phyloP scores from a whole-genome alignment of 2,113 vertebrate genomes.

The Dasypus novemcinctus region DNA sequence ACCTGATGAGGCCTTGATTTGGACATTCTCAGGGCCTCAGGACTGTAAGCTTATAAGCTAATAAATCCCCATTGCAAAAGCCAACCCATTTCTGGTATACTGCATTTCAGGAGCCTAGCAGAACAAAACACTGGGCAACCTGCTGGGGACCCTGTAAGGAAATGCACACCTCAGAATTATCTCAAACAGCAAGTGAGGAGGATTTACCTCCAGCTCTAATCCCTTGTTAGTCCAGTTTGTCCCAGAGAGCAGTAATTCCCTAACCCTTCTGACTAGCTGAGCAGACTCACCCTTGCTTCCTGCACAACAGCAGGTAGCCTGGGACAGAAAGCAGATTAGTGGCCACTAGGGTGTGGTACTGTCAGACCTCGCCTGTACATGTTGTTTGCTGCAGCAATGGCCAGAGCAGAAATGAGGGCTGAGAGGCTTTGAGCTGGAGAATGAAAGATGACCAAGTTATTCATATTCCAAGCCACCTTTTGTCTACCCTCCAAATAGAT shows the following conservation, averaged over 20 bases:
- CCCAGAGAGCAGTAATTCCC: neutral
- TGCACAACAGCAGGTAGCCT: neutral
- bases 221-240: neutral
- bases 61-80: too few relatives aligned
- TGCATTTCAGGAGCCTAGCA: too few relatives aligned
- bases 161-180: neutral
- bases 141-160: neutral
- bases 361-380: neutral
- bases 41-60: too few relatives aligned
- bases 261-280: neutral
- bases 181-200: neutral
- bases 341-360: neutral
- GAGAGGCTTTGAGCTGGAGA: neutral
- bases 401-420: neutral
- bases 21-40: too few relatives aligned
- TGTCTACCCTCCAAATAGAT: neutral
- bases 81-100: too few relatives aligned
- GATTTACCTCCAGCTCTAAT: neutral
- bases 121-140: neutral
- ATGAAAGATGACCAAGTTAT: neutral
- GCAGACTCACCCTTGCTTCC: neutral
- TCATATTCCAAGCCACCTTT: neutral
- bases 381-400: neutral
- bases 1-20: too few relatives aligned
- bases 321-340: neutral